Evolutionary conservation across 2,113 vertebrate species (phyloP).

Genomic region (Trichomycterus rosablanca): DNA sequence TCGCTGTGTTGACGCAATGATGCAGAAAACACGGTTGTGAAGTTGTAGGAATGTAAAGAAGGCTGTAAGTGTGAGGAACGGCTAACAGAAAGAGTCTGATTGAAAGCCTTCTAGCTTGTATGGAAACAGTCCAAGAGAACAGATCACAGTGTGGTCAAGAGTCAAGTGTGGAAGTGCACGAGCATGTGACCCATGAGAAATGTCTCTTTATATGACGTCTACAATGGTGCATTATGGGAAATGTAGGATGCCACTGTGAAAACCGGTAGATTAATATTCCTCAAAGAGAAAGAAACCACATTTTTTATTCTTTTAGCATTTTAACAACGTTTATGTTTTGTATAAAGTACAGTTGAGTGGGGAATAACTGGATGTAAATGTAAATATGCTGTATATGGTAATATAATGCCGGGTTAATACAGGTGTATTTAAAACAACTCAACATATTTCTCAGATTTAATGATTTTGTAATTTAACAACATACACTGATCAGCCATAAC

Average conservation of each 20-base stretch:
- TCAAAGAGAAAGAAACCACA: background rate
- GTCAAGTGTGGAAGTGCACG: no score
- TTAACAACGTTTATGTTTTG: constrained; percentile 17
- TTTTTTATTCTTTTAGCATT: no score
- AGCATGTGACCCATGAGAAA: no score
- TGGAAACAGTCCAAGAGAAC: background rate
- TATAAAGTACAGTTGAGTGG: constrained; percentile 20
- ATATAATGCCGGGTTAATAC: constrained; percentile 42
- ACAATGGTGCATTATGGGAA: constrained; percentile 36
- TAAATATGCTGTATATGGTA: constrained; percentile 44
- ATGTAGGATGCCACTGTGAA: constrained; percentile 39
- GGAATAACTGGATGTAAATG: constrained; percentile 39
- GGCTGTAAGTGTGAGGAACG: background rate
- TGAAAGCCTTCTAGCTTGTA: background rate
- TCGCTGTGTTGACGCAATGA: no score
- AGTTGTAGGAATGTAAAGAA: background rate
- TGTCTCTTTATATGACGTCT: no score
- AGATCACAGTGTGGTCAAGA: no score
- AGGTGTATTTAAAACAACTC: constrained; percentile 38
- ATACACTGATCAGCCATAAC: no score
- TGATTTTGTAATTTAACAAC: constrained; percentile 31
- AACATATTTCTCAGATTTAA: constrained; percentile 11
- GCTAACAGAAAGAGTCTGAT: no score
- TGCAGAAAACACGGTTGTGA: constrained; percentile 9
- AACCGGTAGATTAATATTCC: constrained; percentile 8